Conservation (phyloP, 2,113 vertebrate genomes). For the Hippocampus barbouri region DNA sequence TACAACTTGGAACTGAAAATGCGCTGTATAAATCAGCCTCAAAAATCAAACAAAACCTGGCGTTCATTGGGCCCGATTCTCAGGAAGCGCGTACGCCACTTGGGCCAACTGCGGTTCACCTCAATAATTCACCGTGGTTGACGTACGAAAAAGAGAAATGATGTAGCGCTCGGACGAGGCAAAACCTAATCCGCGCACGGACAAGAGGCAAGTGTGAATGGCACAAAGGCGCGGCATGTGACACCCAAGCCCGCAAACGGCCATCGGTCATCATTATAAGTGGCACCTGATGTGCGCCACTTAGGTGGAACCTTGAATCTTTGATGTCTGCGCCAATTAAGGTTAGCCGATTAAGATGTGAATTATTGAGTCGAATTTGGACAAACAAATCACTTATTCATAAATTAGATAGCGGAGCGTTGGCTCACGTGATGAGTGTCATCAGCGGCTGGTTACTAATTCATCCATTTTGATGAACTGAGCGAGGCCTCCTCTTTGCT, state of each 20-base stretch:
- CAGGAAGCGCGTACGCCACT: neutral
- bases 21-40: neutral
- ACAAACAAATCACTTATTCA: conserved; percentile 63
- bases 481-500: conserved; percentile 51
- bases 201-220: conserved; percentile 69
- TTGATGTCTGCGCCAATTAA: conserved; percentile 74
- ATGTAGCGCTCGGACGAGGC: conserved; percentile 46
- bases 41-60: neutral
- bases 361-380: conserved; percentile 72
- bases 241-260: conserved; percentile 68
- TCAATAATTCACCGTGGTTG: conserved; percentile 68
- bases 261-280: conserved; percentile 75
- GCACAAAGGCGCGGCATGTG: conserved; percentile 66
- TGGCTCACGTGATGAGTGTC: conserved; percentile 1
- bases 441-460: neutral
- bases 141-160: conserved; percentile 64
- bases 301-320: conserved; percentile 70
- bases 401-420: conserved; percentile 9
- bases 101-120: conserved; percentile 14
- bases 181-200: conserved; percentile 64
- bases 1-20: neutral
- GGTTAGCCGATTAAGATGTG: conserved; percentile 63
- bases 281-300: conserved; percentile 67
- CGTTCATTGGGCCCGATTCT: neutral
- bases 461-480: neutral